Percentiles rank a stretch among this genome's conserved stretches.
phyloP scores from a whole-genome alignment of 2,888 invertebrate species.

The Cancer borealis region DNA sequence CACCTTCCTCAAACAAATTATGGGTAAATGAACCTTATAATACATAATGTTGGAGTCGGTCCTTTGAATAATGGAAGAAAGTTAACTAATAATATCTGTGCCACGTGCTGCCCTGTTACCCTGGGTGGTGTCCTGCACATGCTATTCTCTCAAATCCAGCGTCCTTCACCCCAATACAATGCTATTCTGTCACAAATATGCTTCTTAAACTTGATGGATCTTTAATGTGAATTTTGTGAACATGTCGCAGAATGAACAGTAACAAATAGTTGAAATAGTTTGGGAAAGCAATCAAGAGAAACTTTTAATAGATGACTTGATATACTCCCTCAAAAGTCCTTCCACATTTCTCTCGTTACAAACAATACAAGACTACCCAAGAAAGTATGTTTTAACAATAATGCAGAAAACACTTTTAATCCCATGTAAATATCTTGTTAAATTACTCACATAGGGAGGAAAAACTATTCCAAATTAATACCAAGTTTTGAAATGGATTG shows the following conservation, averaged over 20 bases:
- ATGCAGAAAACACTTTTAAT: background rate
- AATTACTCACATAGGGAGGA: background rate
- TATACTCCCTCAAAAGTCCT: background rate
- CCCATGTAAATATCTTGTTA: background rate
- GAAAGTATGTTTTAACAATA: background rate
- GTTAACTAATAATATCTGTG: background rate
- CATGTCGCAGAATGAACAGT: background rate
- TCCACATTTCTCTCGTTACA: background rate
- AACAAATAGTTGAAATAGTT: background rate
- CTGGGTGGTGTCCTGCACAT: background rate
- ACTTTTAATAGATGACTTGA: background rate
- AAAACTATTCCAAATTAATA: background rate
- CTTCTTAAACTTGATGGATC: background rate
- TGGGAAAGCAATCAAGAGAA: conserved; percentile 18
- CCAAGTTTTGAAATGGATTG: background rate
- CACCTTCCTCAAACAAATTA: background rate
- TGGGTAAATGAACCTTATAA: background rate
- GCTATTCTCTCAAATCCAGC: background rate
- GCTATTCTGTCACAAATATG: background rate
- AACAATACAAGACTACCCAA: background rate
- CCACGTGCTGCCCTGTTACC: background rate
- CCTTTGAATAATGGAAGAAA: background rate
- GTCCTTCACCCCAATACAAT: background rate
- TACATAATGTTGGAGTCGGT: background rate
- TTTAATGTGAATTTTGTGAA: background rate